These are phyloP conservation scores for Bicyclus anynana DNA, from an alignment of 1,140 invertebrate genomes.

Conservation along the genomic window DNA sequence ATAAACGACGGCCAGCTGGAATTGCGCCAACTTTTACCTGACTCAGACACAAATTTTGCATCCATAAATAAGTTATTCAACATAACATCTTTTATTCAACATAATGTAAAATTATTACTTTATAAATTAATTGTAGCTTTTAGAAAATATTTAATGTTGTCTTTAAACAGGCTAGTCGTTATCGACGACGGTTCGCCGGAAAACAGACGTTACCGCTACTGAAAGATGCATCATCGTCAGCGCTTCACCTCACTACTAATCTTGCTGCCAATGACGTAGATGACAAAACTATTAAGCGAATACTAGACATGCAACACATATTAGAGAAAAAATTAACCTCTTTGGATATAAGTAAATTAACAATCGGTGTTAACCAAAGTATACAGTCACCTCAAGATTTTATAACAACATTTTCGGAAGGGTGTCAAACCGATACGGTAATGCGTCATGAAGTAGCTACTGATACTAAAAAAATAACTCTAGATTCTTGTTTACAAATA, in stretches of 20 bases:
- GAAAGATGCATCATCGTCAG: conserved; percentile 38
- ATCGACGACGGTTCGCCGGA: conserved; percentile 62
- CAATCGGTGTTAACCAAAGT: conserved; percentile 58
- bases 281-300: conserved; percentile 46
- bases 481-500: conserved; percentile 58
- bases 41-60: conserved; percentile 21
- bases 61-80: conserved; percentile 19
- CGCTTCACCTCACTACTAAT: conserved; percentile 47
- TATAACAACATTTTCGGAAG: conserved; percentile 50
- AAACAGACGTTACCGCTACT: conserved; percentile 52
- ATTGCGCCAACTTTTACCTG: conserved; percentile 15
- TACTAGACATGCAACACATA: conserved; percentile 66
- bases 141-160: conserved; percentile 23
- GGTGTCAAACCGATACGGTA: conserved; percentile 66
- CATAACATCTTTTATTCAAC: neutral
- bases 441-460: conserved; percentile 55
- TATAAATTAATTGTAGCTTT: neutral
- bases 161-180: conserved; percentile 70
- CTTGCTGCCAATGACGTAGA: conserved; percentile 40
- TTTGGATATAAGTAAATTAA: conserved; percentile 52
- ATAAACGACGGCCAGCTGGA: conserved; percentile 17
- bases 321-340: conserved; percentile 63
- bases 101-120: neutral
- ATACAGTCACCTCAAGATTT: conserved; percentile 58
- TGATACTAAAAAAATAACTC: conserved; percentile 62